phyloP scores from a whole-genome alignment of 2,888 invertebrate species.

The Erebia ligea region DNA sequence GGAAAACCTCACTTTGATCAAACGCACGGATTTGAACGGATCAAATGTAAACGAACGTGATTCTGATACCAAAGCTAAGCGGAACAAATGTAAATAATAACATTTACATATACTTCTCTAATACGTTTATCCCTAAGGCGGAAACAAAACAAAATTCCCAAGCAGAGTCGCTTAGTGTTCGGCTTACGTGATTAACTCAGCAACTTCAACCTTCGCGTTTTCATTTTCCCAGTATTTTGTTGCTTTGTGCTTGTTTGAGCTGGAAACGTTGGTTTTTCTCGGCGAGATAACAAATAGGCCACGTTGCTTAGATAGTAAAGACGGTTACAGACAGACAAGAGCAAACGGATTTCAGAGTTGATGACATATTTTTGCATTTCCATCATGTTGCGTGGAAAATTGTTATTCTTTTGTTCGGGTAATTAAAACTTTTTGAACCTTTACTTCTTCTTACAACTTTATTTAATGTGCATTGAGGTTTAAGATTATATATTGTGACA shows the following conservation, averaged over 20 bases:
- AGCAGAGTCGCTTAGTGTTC: conserved; percentile 57
- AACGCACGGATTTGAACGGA: conserved; percentile 18
- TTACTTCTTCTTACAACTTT: too few relatives aligned
- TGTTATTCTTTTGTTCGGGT: neutral
- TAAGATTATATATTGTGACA: too few relatives aligned
- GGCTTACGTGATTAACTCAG: conserved; percentile 67
- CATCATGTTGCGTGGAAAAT: neutral
- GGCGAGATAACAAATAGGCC: conserved; percentile 67
- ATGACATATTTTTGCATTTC: conserved; percentile 10
- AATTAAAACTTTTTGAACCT: neutral
- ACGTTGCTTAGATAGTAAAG: conserved; percentile 67
- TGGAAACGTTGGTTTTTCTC: conserved; percentile 50
- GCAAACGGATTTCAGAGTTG: conserved; percentile 8
- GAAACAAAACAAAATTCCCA: conserved; percentile 56
- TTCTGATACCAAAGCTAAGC: conserved; percentile 27
- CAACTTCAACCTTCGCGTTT: conserved; percentile 49
- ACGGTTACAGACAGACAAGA: conserved; percentile 47
- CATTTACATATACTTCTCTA: conserved; percentile 50
- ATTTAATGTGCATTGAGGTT: too few relatives aligned
- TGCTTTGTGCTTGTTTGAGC: conserved; percentile 42
- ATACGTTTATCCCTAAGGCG: conserved; percentile 46
- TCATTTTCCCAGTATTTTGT: conserved; percentile 51
- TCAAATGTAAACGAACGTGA: conserved; percentile 19
- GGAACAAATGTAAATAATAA: conserved; percentile 38
- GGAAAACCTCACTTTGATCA: conserved; percentile 2